Evolutionary conservation across 2,888 invertebrate genomes (phyloP).

Genomic region (Eugnorisma glareosa): DNA sequence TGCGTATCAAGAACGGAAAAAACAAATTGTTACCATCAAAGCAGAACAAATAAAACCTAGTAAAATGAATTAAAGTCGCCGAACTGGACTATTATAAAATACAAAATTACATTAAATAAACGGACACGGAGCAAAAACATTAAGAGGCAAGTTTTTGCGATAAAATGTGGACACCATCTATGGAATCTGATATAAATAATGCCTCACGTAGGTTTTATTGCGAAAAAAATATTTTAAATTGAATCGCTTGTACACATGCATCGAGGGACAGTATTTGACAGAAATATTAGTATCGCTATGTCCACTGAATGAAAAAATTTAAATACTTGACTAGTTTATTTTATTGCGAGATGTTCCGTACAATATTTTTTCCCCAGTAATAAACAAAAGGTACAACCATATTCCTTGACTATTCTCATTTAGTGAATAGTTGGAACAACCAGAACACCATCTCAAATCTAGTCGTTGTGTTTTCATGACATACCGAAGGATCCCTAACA

Average conservation of each 20-base stretch:
- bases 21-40: conserved; percentile 30
- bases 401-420: not conserved
- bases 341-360: conserved; percentile 3
- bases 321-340: not conserved
- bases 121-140: conserved; percentile 51
- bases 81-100: conserved; percentile 40
- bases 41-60: conserved; percentile 36
- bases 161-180: conserved; percentile 58
- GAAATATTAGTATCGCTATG: conserved; percentile 27
- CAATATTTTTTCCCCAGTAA: not conserved
- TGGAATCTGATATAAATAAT: conserved; percentile 61
- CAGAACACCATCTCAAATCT: not conserved
- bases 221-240: conserved; percentile 24
- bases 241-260: conserved; percentile 14
- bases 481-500: conserved; percentile 10
- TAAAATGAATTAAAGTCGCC: conserved; percentile 48
- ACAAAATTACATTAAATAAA: conserved; percentile 62
- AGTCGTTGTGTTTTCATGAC: not conserved
- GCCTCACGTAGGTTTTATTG: conserved; percentile 27
- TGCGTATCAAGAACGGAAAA: conserved; percentile 20
- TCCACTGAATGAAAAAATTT: not conserved
- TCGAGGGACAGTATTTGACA: conserved; percentile 17
- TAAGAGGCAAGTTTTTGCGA: conserved; percentile 56
- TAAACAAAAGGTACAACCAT: not conserved
- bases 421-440: not conserved